Evolutionary conservation across 2,888 invertebrate species (phyloP), one percentile per base, ranked within the genome.

Genomic region (Salticus scenicus): DNA sequence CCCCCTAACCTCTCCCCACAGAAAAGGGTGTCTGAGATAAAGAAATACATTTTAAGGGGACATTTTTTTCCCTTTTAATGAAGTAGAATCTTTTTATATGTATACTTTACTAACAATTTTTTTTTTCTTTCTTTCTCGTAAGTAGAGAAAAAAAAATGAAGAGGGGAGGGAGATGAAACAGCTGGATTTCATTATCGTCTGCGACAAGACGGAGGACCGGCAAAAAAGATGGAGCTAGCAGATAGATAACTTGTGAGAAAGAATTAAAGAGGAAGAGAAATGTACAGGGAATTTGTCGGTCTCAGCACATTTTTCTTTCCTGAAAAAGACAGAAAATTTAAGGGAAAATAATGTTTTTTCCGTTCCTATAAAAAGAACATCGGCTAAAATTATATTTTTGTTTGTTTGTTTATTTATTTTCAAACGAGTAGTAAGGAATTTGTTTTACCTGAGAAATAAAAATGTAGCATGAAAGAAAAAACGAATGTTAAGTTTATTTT

Each of bases 181-280:
- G 72, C 79, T 79, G 79, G 79, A 64, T 79, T 79, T 64, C 79
- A 79, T 79, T 72, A 66, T 47, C 47, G 33, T 31, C 79, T 31
- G 47, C 42, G 72, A 28, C 67, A 20, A 51, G 28, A 42, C 14
- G 28, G 20, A 71, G 30, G 30, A 14, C 2, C n/a, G 71, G n/a
- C n/a, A n/a, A n/a, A n/a, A n/a, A n/a, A 27, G 71, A 66, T 31
- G 31, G 31, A 30, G 66, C 31, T 30, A 8, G 20, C n/a, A n/a
- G n/a, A n/a, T 14, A 66, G 31, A 66, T 66, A 66, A 66, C 31
- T 71, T 10, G 14, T n/a, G 27, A 42, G 24, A 17, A 57, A 24
- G 24, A 57, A 20, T 17, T 5, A 57, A 24, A 57, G 24, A 57
- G 20, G 57, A 57, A 24, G 24, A 57, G 57, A 57, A 24, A 47